Conservation (phyloP, 1,140 invertebrate species). For the Epicauta chinensis region DNA sequence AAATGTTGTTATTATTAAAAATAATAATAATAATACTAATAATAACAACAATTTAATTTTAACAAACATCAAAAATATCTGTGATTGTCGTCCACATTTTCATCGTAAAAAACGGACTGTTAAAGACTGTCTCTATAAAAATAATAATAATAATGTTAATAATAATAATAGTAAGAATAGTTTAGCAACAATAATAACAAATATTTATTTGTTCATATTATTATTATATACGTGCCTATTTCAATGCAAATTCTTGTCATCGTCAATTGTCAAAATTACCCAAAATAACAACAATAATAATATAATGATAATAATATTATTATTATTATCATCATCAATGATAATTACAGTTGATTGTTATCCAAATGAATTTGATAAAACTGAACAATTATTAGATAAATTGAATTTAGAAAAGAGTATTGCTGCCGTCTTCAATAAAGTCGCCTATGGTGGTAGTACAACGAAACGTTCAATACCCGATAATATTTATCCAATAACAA, state of each 20-base stretch:
- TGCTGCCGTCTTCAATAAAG: conserved; percentile 60
- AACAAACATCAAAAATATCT: conserved; percentile 18
- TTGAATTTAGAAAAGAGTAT: conserved; percentile 54
- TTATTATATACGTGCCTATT: conserved; percentile 26
- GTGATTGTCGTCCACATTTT: conserved; percentile 13
- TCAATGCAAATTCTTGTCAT: conserved; percentile 5
- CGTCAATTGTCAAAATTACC: conserved; percentile 3
- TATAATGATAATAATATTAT: too few species aligned
- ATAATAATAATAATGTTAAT: neutral
- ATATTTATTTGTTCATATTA: conserved; percentile 22
- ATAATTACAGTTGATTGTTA: conserved; percentile 14
- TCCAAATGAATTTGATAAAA: conserved; percentile 37
- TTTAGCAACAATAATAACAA: conserved; percentile 14
- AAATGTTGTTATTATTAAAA: too few species aligned
- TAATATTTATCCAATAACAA: conserved; percentile 55
- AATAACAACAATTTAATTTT: too few species aligned
- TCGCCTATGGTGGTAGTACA: conserved; percentile 56
- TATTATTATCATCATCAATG: too few species aligned
- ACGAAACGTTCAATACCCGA: conserved; percentile 60
- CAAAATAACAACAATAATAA: neutral
- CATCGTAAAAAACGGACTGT: neutral
- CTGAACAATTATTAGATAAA: conserved; percentile 37
- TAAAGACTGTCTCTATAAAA: conserved; percentile 12
- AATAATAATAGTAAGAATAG: too few species aligned
- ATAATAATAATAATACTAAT: too few species aligned